Percentiles rank a stretch among this genome's conserved stretches.
These are phyloP conservation scores for Porphyrio hochstetteri DNA, from an alignment of 2,113 vertebrate genomes.

Conservation along the genomic window DNA sequence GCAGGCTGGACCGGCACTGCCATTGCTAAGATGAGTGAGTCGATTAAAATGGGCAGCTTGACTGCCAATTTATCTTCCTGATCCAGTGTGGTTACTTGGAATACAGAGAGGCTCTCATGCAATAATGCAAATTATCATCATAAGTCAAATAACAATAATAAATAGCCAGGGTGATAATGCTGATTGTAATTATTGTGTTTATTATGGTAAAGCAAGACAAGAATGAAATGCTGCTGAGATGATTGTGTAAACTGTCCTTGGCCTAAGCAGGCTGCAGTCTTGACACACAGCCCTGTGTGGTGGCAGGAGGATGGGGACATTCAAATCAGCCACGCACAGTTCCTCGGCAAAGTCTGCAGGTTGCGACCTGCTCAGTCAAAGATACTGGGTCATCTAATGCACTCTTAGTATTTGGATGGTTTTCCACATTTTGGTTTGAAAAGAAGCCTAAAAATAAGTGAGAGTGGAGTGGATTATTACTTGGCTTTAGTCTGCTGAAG, in stretches of 20 bases:
- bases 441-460: background rate
- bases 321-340: fast-evolving
- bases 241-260: background rate
- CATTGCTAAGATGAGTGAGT: background rate
- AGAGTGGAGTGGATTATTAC: background rate
- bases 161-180: background rate
- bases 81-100: background rate
- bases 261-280: background rate
- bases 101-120: background rate
- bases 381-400: background rate
- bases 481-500: background rate
- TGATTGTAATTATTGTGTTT: background rate
- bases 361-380: background rate
- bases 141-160: conserved; percentile 18
- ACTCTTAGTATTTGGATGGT: background rate
- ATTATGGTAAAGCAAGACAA: background rate
- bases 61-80: background rate
- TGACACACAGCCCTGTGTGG: background rate
- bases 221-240: background rate
- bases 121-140: background rate
- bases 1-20: background rate
- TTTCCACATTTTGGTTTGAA: conserved; percentile 7
- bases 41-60: background rate
- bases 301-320: background rate
- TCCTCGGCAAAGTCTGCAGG: background rate